Base-by-base conservation (phyloP, 1,140 invertebrate species). In the Tetramorium parvispinum region DNA sequence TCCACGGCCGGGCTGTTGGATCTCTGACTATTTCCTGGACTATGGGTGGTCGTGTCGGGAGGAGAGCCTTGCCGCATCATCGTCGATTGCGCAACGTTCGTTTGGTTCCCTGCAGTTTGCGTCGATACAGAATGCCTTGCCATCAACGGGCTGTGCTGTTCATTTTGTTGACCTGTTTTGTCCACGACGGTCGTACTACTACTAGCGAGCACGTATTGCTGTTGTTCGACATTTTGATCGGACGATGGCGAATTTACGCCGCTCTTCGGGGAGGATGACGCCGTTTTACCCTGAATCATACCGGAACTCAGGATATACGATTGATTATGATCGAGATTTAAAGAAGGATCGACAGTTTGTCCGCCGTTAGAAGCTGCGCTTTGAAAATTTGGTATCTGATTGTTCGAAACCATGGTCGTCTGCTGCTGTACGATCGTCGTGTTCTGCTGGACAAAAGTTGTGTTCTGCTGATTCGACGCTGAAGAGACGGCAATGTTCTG, bases 1-100 rank as follows among this genome's bases (percentile, higher is more conserved):
- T 94, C 96, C 73, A 95, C 95, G 61, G 93, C 95, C 65, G 95
- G 96, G 92, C 91, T 96, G 61, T 94, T 95, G 0, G 94, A 94
- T 40, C 94, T 89, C 55, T 96, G 95, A 88, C 93, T 96, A 89
- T 95, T 96, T 59, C 96, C 95, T 21, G 97, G 97, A 94, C 97
- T 98, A 87, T 97, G 97, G 0, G 97, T 98, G 0, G 97, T 98
- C 0, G 97, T 98, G 91, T 98, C 97, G 0, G 97, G 97, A 6
- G 97, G 97, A 13, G 95, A 95, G 37, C 96, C 96, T 93, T 95
- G 96, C 88, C 95, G 96, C 93, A 95, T 96, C 89, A 95, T 95
- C 37, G 95, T 96, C 32, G 96, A 96, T 82, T 96, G 95, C 3
- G 96, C 95, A 53, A 96, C 93, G 79, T 95, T 94, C 87, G 96